Base-by-base conservation (phyloP, 2,113 vertebrate genomes). In the Rhineura floridana region DNA sequence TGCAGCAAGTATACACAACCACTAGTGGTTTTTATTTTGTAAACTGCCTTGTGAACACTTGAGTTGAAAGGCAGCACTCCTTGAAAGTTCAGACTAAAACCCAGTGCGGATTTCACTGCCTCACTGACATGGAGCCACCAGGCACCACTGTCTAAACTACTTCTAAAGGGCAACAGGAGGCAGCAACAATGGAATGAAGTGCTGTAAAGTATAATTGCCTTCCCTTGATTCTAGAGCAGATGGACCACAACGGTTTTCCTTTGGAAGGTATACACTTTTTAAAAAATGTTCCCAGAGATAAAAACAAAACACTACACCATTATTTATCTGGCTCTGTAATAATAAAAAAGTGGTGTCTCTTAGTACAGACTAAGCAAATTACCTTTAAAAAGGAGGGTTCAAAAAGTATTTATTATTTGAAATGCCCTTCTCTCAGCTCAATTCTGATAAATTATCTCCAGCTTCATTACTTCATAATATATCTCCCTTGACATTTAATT, bases 401-500 rank as follows among this genome's bases (percentile, higher is more conserved):
- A 95, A 94, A 95, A 95, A 96, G 90, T 96, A 96, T 96, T 97
- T 97, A 95, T 97, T 97, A 95, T 95, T 96, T 95, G 92, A 96
- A 96, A 95, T 94, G 95, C 96, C 94, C 96, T 95, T 94, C 95
- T 96, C 94, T 89, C 92, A 95, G 93, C 81, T 96, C 81, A 39
- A 81, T 86, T 97, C 97, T 97, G 96, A 97, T 96, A 94, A 97
- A 97, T 97, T 96, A 95, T 93, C 96, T 96, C 96, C 94, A 95
- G 92, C 95, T 97, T 97, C 92, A 97, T 97, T 97, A 96, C 96
- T 96, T 95, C 94, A 96, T 96, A 94, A 97, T 97, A 92, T 96
- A 96, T 96, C 95, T 97, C 96, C 96, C 96, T 91, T 97, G 96
- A 96, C 97, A 96, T 96, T 97, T 97, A 97, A 97, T 97, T 97